Evolutionary conservation across 1,140 invertebrate genomes (phyloP), one percentile per base, ranked within the genome.

Genomic region (Aphaenogaster rudis): DNA sequence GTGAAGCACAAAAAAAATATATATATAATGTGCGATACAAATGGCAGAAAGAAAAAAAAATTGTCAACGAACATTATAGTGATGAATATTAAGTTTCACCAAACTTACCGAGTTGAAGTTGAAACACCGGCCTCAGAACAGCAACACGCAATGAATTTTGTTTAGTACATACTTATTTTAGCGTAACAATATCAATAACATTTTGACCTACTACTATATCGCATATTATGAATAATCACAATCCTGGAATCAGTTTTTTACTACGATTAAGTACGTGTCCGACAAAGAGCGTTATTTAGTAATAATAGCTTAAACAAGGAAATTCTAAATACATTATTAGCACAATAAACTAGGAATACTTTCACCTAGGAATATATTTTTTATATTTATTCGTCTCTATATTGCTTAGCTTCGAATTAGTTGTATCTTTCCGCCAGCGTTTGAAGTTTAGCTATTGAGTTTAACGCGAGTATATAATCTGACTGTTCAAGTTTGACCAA

Each of bases 41-140:
- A 57, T 64, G 84, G 48, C 50, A 21, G 15, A 52, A 67, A 59
- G 15, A 52, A 67, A 59, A 61, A 36, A 52, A 64, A 8, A 11
- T 64, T 76, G 76, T 90, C 89, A 90, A 90, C 89, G 90, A 91
- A 91, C 69, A 64, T 57, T 57, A 90, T 77, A 59, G 50, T 71
- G 64, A 86, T 91, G 64, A 90, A 88, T 80, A 90, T 91, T 90
- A 90, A 90, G 52, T 91, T 90, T 90, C 57, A 39, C 42, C 50
- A 90, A 45, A 86, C 81, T 42, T 90, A 86, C 79, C 52, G 33
- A 80, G 54, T 86, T 89, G 36, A 88, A 86, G 54, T 82, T 88
- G 54, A 69, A 88, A 85, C 36, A 87, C 79, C 74, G 86, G 86
- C 88, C 89, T 88, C 67, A 79, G 48, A 48, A 74, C 45, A 89